A percentile compares a stretch with the other conserved stretches of the same genome.
These are phyloP conservation scores for Chrysolina oricalcia DNA, from an alignment of 2,888 invertebrate genomes.

Conservation along the genomic window DNA sequence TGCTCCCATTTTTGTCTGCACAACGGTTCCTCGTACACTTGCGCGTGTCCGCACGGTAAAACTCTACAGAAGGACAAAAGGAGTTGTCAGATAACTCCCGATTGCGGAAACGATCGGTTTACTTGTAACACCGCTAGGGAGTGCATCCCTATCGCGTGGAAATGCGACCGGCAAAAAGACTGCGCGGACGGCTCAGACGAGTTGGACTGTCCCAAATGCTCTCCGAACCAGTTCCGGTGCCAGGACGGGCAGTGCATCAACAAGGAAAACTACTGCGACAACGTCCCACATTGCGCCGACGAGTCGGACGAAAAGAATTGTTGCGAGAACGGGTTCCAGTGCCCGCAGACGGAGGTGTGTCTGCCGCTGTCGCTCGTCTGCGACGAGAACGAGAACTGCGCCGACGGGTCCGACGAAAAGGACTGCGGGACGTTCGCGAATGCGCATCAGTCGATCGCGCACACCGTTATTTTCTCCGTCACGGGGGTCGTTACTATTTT, in stretches of 20 bases:
- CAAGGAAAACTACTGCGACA: constrained; percentile 74
- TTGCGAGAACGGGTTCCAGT: constrained; percentile 81
- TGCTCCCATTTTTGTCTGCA: constrained; percentile 84
- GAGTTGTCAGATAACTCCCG: constrained; percentile 80
- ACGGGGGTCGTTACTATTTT: constrained; percentile 73
- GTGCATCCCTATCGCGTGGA: constrained; percentile 82
- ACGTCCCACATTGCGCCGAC: constrained; percentile 79
- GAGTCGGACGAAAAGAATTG: constrained; percentile 81
- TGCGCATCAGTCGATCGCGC: constrained; percentile 72
- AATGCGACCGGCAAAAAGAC: constrained; percentile 87
- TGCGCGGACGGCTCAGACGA: constrained; percentile 90
- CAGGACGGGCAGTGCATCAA: constrained; percentile 69
- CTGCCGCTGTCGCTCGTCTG: constrained; percentile 81
- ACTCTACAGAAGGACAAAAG: constrained; percentile 74
- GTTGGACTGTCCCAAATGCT: constrained; percentile 82
- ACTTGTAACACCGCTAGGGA: constrained; percentile 79
- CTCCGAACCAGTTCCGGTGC: constrained; percentile 80
- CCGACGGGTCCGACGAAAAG: constrained; percentile 87
- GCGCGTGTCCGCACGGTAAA: constrained; percentile 86
- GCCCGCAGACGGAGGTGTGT: constrained; percentile 83
- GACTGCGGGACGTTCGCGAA: constrained; percentile 77
- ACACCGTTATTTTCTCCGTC: constrained; percentile 75
- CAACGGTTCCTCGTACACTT: constrained; percentile 76
- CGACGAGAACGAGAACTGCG: constrained; percentile 85
- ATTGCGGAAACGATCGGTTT: constrained; percentile 83